These are phyloP conservation scores for Stenichneumon culpator DNA, from an alignment of 2,888 invertebrate species.

Conservation along the genomic window DNA sequence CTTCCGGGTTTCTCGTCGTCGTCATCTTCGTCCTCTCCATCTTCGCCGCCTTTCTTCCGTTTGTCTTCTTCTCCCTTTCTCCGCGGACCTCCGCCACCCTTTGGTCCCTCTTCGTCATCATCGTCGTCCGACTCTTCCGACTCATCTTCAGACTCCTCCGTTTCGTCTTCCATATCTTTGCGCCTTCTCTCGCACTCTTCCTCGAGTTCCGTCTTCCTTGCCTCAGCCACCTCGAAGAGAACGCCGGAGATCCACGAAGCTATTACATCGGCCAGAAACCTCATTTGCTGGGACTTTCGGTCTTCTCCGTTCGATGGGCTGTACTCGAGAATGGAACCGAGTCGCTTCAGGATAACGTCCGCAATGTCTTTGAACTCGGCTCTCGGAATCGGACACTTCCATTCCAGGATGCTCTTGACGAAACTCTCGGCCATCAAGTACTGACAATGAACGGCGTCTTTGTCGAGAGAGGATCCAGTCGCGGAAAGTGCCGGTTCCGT, in stretches of 20 bases:
- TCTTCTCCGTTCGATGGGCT: slow-evolving; percentile 74
- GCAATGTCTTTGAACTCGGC: slow-evolving; percentile 80
- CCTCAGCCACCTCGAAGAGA: slow-evolving; percentile 76
- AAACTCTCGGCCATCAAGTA: slow-evolving; percentile 81
- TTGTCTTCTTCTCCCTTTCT: slow-evolving; percentile 41
- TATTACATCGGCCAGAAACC: slow-evolving; percentile 78
- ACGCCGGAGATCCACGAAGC: slow-evolving; percentile 81
- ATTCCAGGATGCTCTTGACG: slow-evolving; percentile 78
- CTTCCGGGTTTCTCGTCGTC: slow-evolving; percentile 38
- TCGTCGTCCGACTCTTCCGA: slow-evolving; percentile 58
- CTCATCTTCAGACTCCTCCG: slow-evolving; percentile 69
- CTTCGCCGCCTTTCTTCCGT: slow-evolving; percentile 53
- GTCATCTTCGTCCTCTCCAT: slow-evolving; percentile 60
- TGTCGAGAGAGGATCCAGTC: slow-evolving; percentile 66
- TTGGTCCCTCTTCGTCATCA: slow-evolving; percentile 42
- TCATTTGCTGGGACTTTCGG: slow-evolving; percentile 79
- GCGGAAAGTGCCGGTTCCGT: neutral
- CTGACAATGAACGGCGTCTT: slow-evolving; percentile 78
- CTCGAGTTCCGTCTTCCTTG: slow-evolving; percentile 70
- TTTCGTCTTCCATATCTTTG: slow-evolving; percentile 66
- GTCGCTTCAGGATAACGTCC: slow-evolving; percentile 75
- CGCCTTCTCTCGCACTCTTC: slow-evolving; percentile 71
- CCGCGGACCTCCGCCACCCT: slow-evolving; percentile 33
- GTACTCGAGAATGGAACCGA: slow-evolving; percentile 75
- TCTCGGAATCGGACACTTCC: slow-evolving; percentile 74